A percentile compares a stretch with the other conserved stretches of the same genome.
phyloP scores from a whole-genome alignment of 2,113 vertebrate genomes.

The Vicugna pacos region DNA sequence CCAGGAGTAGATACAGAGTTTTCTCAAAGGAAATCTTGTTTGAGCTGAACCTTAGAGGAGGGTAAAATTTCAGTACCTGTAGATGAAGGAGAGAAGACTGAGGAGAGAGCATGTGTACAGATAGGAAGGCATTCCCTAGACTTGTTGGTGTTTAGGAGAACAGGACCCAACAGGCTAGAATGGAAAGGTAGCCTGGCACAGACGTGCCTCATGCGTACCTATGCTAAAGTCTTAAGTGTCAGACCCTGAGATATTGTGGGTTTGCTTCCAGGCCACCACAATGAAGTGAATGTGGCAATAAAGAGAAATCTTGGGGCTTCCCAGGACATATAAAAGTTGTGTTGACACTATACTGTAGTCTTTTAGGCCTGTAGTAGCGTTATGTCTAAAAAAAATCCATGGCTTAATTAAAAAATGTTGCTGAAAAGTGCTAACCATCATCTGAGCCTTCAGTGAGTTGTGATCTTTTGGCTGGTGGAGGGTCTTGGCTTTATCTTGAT shows the following conservation, averaged over 20 bases:
- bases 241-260: not conserved
- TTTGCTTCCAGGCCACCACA: not conserved
- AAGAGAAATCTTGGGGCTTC: not conserved
- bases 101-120: not conserved
- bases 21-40: not conserved
- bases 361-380: not conserved
- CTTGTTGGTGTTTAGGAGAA: not conserved
- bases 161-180: not conserved
- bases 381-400: not conserved
- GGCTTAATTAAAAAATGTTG: too few relatives aligned
- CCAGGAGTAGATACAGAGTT: not conserved
- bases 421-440: not conserved
- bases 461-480: not conserved
- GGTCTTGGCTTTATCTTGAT: not conserved
- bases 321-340: not conserved
- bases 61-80: not conserved
- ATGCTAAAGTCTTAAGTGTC: not conserved
- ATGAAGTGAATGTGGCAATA: not conserved
- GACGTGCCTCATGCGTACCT: not conserved
- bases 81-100: not conserved
- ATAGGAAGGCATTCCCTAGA: not conserved
- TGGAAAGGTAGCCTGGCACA: not conserved
- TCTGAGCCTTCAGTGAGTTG: not conserved
- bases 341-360: not conserved
- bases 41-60: not conserved